These are phyloP conservation scores for Oppia nitens DNA, from an alignment of 1,140 invertebrate species.

Conservation along the genomic window DNA sequence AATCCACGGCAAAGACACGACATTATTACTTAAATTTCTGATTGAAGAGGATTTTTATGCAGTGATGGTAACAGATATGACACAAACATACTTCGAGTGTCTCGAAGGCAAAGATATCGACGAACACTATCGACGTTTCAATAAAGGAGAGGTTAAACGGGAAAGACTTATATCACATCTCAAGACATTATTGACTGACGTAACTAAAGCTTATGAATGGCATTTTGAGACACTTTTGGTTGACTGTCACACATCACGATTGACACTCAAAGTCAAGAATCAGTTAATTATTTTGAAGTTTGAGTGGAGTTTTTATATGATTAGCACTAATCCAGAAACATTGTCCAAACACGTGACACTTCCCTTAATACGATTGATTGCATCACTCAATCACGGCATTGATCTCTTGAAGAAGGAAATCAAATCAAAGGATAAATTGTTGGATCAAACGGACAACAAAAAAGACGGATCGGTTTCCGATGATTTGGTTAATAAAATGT, in stretches of 20 bases:
- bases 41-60: conserved; percentile 4
- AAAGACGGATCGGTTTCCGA: background rate
- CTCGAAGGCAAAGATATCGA: background rate
- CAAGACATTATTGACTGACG: background rate
- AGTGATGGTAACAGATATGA: conserved; percentile 5
- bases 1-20: background rate
- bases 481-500: background rate
- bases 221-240: background rate
- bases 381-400: background rate
- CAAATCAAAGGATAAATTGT: background rate
- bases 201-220: background rate
- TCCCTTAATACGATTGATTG: background rate
- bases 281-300: background rate
- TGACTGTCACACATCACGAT: conserved; percentile 9
- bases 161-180: background rate
- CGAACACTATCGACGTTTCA: conserved; percentile 2
- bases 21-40: background rate
- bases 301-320: conserved; percentile 11
- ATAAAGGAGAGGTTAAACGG: background rate
- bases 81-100: conserved; percentile 12
- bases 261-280: background rate
- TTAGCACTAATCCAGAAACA: conserved; percentile 3
- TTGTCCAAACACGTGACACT: conserved; percentile 3
- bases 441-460: background rate
- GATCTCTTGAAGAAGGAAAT: background rate